Base-by-base conservation (phyloP, 2,888 invertebrate species). In the Parapristionchus giblindavisi region DNA sequence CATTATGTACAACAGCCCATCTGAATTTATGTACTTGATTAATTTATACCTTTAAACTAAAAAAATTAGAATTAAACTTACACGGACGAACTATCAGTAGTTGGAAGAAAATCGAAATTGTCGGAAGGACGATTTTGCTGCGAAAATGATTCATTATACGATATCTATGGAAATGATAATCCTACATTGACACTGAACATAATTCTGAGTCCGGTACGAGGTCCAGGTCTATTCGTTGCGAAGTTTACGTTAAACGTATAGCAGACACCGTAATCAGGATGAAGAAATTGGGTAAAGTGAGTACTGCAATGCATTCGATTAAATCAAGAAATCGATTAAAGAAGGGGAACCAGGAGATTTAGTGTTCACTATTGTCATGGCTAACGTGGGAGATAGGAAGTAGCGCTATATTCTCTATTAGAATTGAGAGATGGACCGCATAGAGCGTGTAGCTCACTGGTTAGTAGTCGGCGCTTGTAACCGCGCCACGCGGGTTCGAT, bases 201-300 rank as follows among this genome's bases (percentile, higher is more conserved):
- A 34, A 68, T 68, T 24, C 68, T 52, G 34, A 68, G 68, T 52
- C 68, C 68, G 11, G 51, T 24, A 34, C 1, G 2, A 17, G 34
- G 34, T 21, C 68, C 68, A 8, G 34, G n/a, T 24, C 32, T 51
- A 21, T 48, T 51, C 34, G 52, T 52, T 36, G 14, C 29, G 17
- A 34, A 34, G 11, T 24, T 29, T 11, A 32, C 48, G 27, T 17
- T 34, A 52, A 68, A 68, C 0, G 68, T 52, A 52, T 34, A 68
- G 68, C 68, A 68, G 32, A 68, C 52, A 29, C 68, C 68, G 52
- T 68, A 68, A n/a, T 68, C 68, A 6, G 68, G 51, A 29, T 68
- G 68, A 14, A 68, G 68, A 52, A 68, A 68, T n/a, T 48, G n/a
- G 17, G 68, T 68, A 52, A 68, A 68, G 36, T 68, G 51, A 24